phyloP scores from a whole-genome alignment of 2,888 invertebrate species.

The Spicauda simplicius region DNA sequence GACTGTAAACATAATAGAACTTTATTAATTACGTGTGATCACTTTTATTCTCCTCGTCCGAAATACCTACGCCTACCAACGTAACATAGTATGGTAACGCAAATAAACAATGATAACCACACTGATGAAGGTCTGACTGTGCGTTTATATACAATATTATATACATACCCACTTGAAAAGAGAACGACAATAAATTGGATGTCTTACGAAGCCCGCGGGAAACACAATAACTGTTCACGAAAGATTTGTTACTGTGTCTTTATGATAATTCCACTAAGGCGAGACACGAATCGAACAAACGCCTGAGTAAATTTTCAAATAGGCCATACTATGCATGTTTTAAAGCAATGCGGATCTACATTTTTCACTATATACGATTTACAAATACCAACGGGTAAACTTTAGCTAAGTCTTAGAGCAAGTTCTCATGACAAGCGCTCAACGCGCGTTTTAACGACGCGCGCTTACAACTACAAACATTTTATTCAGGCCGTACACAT shows the following conservation, averaged over 20 bases:
- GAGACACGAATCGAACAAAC: constrained; percentile 26
- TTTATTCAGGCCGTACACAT: too few relatives aligned
- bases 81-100: too few relatives aligned
- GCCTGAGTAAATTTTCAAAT: constrained; percentile 24
- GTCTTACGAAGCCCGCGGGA: constrained; percentile 32
- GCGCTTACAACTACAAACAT: too few relatives aligned
- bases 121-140: too few relatives aligned
- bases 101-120: too few relatives aligned
- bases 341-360: constrained; percentile 1
- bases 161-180: constrained; percentile 14
- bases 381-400: neutral
- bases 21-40: too few relatives aligned
- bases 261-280: constrained; percentile 31
- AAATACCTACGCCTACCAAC: too few relatives aligned
- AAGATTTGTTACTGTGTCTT: constrained; percentile 29
- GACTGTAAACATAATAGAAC: too few relatives aligned
- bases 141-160: neutral
- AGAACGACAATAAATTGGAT: constrained; percentile 32
- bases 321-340: constrained; percentile 12
- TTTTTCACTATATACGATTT: constrained; percentile 6
- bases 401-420: too few relatives aligned
- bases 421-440: too few relatives aligned
- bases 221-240: constrained; percentile 33
- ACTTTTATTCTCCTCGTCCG: too few relatives aligned
- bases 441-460: too few relatives aligned